Percentiles rank a stretch among this genome's conserved stretches.
phyloP scores from a whole-genome alignment of 2,888 invertebrate genomes.

The Pachydiplax longipennis region DNA sequence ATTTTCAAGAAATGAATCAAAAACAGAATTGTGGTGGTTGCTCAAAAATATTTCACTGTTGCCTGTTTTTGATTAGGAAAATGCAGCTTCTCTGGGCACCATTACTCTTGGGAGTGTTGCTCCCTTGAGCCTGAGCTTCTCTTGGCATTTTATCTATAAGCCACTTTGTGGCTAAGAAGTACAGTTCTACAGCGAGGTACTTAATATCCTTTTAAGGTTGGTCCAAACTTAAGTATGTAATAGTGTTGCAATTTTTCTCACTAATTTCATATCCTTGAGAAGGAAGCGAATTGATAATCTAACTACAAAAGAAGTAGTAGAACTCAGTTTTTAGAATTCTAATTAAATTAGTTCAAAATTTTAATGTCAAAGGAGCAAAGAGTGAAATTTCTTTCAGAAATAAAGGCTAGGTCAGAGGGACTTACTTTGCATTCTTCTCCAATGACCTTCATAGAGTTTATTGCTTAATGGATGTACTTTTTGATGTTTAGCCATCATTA shows the following conservation, averaged over 20 bases:
- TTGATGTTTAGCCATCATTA: too few relatives aligned
- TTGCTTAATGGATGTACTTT: too few relatives aligned
- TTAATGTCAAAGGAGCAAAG: too few relatives aligned
- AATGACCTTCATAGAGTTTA: too few relatives aligned
- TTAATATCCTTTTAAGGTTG: conserved; percentile 21
- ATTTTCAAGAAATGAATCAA: neutral
- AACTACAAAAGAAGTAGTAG: neutral
- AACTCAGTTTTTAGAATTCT: neutral
- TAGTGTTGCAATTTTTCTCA: neutral
- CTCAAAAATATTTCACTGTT: conserved; percentile 11
- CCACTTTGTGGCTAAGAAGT: conserved; percentile 15
- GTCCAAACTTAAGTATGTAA: conserved; percentile 10
- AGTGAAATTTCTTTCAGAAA: too few relatives aligned
- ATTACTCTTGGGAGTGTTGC: neutral
- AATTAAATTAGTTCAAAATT: too few relatives aligned
- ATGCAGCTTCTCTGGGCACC: conserved; percentile 16
- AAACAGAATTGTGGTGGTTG: neutral
- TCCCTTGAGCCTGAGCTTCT: conserved; percentile 27
- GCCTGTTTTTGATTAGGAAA: conserved; percentile 13
- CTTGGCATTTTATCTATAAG: neutral
- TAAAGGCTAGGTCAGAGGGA: too few relatives aligned
- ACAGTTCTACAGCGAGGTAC: conserved; percentile 15
- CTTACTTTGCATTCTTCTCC: too few relatives aligned
- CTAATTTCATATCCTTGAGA: neutral
- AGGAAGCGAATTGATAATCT: neutral